A percentile compares a stretch with the other conserved stretches of the same genome.
Evolutionary conservation across 2,888 invertebrate genomes (phyloP).

Genomic region (Omphaloscelis lunosa): DNA sequence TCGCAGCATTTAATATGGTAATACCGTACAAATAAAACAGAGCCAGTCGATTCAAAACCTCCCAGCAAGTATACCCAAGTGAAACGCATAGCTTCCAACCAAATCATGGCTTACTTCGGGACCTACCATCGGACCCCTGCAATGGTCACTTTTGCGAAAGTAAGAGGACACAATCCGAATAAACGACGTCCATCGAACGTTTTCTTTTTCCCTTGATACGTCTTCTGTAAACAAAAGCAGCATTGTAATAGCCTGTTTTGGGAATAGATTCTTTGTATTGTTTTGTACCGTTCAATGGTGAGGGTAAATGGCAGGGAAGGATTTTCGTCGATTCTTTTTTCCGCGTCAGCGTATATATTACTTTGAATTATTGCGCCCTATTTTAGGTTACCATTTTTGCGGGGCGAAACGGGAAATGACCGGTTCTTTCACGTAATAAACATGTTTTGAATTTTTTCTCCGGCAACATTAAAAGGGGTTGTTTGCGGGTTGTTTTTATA

Average conservation of each 20-base stretch:
- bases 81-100: constrained; percentile 45
- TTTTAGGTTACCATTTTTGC: constrained; percentile 55
- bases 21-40: constrained; percentile 49
- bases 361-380: constrained; percentile 68
- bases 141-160: constrained; percentile 68
- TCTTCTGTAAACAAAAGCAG: constrained; percentile 75
- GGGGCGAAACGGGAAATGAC: constrained; percentile 59
- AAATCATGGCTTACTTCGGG: constrained; percentile 47
- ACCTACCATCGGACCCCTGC: constrained; percentile 56
- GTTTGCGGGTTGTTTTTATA: constrained; percentile 40
- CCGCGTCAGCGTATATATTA: constrained; percentile 67
- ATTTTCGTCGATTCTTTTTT: constrained; percentile 68
- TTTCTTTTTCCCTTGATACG: constrained; percentile 72
- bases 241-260: constrained; percentile 67
- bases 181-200: constrained; percentile 74
- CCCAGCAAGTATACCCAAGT: constrained; percentile 32
- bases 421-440: constrained; percentile 66
- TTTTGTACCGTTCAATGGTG: constrained; percentile 56
- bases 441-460: constrained; percentile 62
- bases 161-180: constrained; percentile 71
- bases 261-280: constrained; percentile 70
- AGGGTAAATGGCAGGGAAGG: constrained; percentile 61
- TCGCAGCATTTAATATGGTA: constrained; percentile 38
- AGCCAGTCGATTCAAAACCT: constrained; percentile 43
- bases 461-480: constrained; percentile 53